Evolutionary conservation across 2,113 vertebrate species (phyloP), one percentile per base, ranked within the genome.

Genomic region (Centrocercus urophasianus): DNA sequence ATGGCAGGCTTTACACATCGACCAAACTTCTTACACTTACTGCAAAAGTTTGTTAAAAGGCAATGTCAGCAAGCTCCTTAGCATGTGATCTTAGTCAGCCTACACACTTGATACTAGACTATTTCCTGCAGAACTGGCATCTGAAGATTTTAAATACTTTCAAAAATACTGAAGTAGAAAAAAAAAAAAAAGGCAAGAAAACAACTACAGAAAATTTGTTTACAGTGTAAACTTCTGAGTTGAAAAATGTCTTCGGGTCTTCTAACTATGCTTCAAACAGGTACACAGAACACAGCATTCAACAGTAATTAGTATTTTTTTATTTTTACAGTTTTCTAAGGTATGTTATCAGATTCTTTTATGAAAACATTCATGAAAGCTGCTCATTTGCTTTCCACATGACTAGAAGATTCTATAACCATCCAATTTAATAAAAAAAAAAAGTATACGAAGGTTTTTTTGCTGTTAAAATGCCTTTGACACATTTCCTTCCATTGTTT

Each of bases 401-500:
- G 0, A 54, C 40, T 28, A 61, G 59, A 47, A 75, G 47, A 66
- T 20, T 74, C 50, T 1, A 5, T 86, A 92, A 84, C 48, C 90
- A 86, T 25, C 22, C 57, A 57, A 73, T 18, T 60, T 48, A 71
- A n/a, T 17, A 75, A 50, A 54, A 71, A 75, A 50, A 92, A 73
- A 79, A 65, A 1, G 48, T 54, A 75, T 65, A 65, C 5, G 11
- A 40, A 69, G 17, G 60, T 81, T 67, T 77, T 72, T 81, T 67
- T 74, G 57, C 14, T 72, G 8, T 64, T 91, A 57, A 71, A 91
- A 48, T 20, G 66, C 61, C 75, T 70, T 45, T 66, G 80, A 81
- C 71, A 88, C 40, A 79, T 71, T 95, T 96, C 94, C 91, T 89
- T 59, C 59, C 63, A 93, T 93, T 94, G 91, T 95, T 89, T 32